Base-by-base conservation (phyloP, 2,113 vertebrate genomes). In the Otocyon megalotis region DNA sequence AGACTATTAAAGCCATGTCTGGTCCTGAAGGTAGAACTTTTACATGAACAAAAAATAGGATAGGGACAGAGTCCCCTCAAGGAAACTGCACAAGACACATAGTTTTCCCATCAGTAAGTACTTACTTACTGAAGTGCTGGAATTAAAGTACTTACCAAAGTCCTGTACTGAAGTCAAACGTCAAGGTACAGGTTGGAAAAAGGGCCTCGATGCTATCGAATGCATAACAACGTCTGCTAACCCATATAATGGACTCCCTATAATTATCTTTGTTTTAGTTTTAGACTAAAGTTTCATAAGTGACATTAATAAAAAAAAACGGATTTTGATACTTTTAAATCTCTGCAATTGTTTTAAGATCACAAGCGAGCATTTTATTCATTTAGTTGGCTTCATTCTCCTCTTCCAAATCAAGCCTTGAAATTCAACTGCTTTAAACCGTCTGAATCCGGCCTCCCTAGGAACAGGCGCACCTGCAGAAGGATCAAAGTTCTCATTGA, bases 401-500 rank as follows among this genome's bases (percentile, higher is more conserved):
- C 92, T 80, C 50, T 92, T 92, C 56, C 26, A 92, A 87, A 92
- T 60, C 5, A 50, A 76, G 24, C 2, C 24, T 85, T 93, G 24
- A 89, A 79, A 77, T 90, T 94, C 69, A 88, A 24, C 67, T 48
- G 48, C 20, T 28, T 87, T 50, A 91, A 89, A 35, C 43, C 28
- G 15, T 62, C 63, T 37, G 71, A 95, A 80, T 76, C 43, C 74
- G 72, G 13, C 67, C 11, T 9, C 12, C 37, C 76, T 93, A n/a
- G 53, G 35, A 97, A 96, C 95, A 97, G 94, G 90, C 93, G 98
- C 95, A 98, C 98, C 83, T 98, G 98, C 91, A 82, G 84, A 97
- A 97, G 97, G 97, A 98, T 97, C 94, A 98, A 94, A 97, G 97
- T 84, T 98, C 71, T 98, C 62, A 96, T 93, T 97, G 98, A 98